Evolutionary conservation across 2,113 vertebrate genomes (phyloP), one percentile per base, ranked within the genome.

Genomic region (Dicerorhinus sumatrensis): DNA sequence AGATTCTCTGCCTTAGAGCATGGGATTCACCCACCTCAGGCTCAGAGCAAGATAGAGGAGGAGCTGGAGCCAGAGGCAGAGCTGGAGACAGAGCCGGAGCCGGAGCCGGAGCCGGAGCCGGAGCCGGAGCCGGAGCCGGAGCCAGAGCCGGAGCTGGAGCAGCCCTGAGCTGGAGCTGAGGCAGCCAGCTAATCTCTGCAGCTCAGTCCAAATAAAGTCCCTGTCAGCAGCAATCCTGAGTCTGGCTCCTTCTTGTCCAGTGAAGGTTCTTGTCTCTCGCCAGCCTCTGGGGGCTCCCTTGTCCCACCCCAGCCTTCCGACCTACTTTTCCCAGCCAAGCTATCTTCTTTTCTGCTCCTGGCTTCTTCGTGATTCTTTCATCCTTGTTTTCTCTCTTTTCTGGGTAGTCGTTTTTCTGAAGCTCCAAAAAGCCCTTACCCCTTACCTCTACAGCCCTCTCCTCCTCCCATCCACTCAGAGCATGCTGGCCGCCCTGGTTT

Each of bases 1-100:
- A 97, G 97, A 73, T 97, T 98, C 89, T 97, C 98, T 60, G 98
- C 97, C 76, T 93, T 98, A 65, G 98, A 98, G 83, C 60, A 77
- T 48, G 95, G 70, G 46, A 77, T 91, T 94, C 94, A 83, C 54
- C 94, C 73, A 72, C 75, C 96, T 65, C 96, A 80, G 25, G 14
- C 51, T 93, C 69, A 75, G n/a, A 93, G 89, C 87, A 98, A 98
- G 58, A 62, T 6, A 51, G 97, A 48, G 67, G 97, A 48, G 67
- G 96, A 94, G 20, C 77, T 67, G 27, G 94, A 97, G 76, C 93
- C 17, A 48, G 97, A 96, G 12, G 86, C 86, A 4, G 69, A 77
- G 12, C 81, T 1, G 2, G 94, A 91, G 83, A 54, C 2, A 1
- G 88, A 76, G 31, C 46, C 0, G 4, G 88, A 95, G 63, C 73